Evolutionary conservation across 2,888 invertebrate species (phyloP), one percentile per base, ranked within the genome.

Genomic region (Nymphalis urticae): DNA sequence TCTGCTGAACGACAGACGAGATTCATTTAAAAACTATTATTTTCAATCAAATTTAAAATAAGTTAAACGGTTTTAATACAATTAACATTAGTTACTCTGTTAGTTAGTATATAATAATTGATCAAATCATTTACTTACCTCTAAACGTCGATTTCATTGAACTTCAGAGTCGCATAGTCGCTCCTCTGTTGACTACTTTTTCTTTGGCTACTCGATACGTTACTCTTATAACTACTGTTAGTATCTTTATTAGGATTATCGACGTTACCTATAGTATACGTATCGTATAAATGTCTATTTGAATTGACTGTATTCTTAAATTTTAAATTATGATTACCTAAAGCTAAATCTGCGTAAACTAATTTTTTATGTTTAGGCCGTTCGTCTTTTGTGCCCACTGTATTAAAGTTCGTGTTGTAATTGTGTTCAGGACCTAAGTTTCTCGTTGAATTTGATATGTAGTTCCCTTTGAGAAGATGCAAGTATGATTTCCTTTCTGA

Each of bases 251-350:
- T 88, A 85, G 84, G 78, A 80, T 83, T 86, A 81, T 90, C 90
- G 72, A 85, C 83, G 74, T 79, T 81, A 70, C 89, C 88, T 87
- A 90, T 87, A 82, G 92, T 82, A 82, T 93, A 93, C 69, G 92
- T 92, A 80, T 91, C 93, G 82, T 93, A 93, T 81, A 93, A 87
- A 79, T 92, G 93, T 84, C 93, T 90, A 88, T 93, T 93, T 73
- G 93, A 93, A 89, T 93, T 93, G 86, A 93, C 93, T 77, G 93
- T 93, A 83, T 93, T 93, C 82, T 93, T 93, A 89, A 93, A 93
- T 80, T 93, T 93, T 85, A 93, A 83, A 85, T 93, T 93, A 87
- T 93, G 93, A 81, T 93, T 93, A 80, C 92, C 92, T 88, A 93
- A 86, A 50, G 93, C 93, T 89, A 93, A 83, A 79, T 93, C 93